Conservation (phyloP, 2,888 invertebrate genomes). For the Meandrusa payeni region DNA sequence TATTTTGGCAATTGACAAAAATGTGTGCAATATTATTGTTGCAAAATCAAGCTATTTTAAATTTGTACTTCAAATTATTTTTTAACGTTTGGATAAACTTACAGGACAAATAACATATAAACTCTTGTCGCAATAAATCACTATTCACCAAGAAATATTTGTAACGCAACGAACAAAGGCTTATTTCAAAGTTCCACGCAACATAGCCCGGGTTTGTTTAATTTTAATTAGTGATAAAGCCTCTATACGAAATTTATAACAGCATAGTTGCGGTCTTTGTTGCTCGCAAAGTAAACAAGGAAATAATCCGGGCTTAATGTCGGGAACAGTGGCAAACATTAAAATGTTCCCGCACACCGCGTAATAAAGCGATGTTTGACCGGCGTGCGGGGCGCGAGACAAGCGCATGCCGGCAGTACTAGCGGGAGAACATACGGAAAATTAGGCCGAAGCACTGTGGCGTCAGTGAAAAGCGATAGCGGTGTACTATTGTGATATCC, state of each 20-base stretch:
- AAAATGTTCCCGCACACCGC: constrained; percentile 30
- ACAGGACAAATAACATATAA: too few species aligned
- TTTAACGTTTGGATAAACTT: too few species aligned
- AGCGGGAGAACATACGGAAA: constrained; percentile 3
- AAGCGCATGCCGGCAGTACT: too few species aligned
- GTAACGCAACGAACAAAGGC: background rate
- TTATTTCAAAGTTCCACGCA: constrained; percentile 1
- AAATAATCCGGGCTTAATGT: constrained; percentile 18
- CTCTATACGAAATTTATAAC: constrained; percentile 19
- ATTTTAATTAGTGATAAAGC: constrained; percentile 20
- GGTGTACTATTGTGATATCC: too few species aligned
- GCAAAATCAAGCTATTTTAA: too few species aligned
- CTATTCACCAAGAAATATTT: background rate
- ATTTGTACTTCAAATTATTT: too few species aligned
- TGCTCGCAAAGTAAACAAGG: constrained; percentile 19
- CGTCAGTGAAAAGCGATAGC: background rate
- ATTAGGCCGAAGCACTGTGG: constrained; percentile 5
- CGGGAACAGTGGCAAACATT: constrained; percentile 34
- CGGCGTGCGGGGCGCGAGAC: constrained; percentile 22
- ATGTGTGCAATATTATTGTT: too few species aligned
- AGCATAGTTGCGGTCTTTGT: constrained; percentile 19
- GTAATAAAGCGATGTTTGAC: constrained; percentile 27
- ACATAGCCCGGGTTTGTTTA: constrained; percentile 10
- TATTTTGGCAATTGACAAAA: too few species aligned
- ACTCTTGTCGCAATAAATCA: too few species aligned